Percentiles rank a stretch among this genome's conserved stretches.
Evolutionary conservation across 2,888 invertebrate species (phyloP).

Genomic region (Cephus pygmeus): DNA sequence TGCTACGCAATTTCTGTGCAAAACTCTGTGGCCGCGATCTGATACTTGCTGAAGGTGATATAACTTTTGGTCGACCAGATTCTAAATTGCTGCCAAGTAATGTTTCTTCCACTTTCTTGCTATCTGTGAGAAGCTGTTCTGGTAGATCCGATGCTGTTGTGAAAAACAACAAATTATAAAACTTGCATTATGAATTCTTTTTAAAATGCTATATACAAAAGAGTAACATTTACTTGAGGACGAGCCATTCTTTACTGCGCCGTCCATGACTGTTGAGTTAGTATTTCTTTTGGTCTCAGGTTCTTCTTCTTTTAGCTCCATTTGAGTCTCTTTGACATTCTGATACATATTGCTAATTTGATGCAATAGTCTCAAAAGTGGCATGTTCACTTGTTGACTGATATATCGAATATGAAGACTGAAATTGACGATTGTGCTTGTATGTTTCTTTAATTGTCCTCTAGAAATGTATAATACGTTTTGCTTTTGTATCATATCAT

Average conservation of each 20-base stretch:
- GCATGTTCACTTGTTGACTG: conserved; percentile 97
- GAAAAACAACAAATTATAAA: conserved; percentile 39
- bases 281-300: conserved; percentile 61
- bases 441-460: conserved; percentile 89
- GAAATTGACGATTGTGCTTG: conserved; percentile 91
- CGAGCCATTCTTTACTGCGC: conserved; percentile 72
- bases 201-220: neutral
- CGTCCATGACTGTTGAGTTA: conserved; percentile 61
- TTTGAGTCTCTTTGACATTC: conserved; percentile 94
- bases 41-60: conserved; percentile 70
- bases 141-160: conserved; percentile 73
- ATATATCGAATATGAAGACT: conserved; percentile 89
- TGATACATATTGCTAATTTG: conserved; percentile 98
- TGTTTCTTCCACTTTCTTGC: conserved; percentile 56
- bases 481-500: conserved; percentile 84
- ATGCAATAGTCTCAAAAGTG: conserved; percentile 88
- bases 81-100: conserved; percentile 49
- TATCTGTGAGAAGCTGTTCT: conserved; percentile 70
- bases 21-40: conserved; percentile 84
- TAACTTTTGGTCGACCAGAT: conserved; percentile 55
- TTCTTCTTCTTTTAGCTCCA: conserved; percentile 84
- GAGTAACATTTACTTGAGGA: conserved; percentile 68
- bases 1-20: conserved; percentile 87
- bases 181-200: neutral
- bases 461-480: conserved; percentile 88